phyloP scores from a whole-genome alignment of 2,113 vertebrate genomes.

The Stomatorhinus ivindoensis region DNA sequence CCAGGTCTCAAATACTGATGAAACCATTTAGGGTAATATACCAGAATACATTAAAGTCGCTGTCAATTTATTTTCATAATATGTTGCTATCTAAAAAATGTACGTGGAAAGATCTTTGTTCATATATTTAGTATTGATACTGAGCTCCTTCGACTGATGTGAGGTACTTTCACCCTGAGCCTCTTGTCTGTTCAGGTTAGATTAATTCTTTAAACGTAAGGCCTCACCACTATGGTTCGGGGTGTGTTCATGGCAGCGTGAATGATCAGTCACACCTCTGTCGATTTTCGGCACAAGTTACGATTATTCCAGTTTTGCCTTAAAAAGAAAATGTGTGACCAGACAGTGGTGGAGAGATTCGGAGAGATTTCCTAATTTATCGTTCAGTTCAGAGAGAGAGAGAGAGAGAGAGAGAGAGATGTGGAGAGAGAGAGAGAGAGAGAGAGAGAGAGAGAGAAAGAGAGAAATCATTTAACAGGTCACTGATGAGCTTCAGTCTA shows the following conservation, averaged over 20 bases:
- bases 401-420: conserved; percentile 15
- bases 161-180: conserved; percentile 39
- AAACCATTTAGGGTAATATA: conserved; percentile 62
- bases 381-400: conserved; percentile 17
- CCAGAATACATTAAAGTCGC: conserved; percentile 58
- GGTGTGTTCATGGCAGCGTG: neutral
- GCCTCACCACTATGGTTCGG: neutral
- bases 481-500: conserved; percentile 37
- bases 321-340: neutral
- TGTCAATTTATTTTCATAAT: conserved; percentile 48
- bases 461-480: conserved; percentile 34
- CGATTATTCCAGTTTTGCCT: neutral
- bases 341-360: neutral
- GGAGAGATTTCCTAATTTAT: neutral
- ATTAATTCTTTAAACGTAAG: neutral
- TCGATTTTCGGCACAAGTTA: neutral
- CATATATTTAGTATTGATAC: conserved; percentile 45
- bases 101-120: conserved; percentile 43
- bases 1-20: conserved; percentile 59
- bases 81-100: conserved; percentile 41
- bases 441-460: neutral
- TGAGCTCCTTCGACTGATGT: conserved; percentile 37
- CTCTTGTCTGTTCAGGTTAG: neutral
- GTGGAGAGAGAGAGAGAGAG: conserved; percentile 16
- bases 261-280: neutral